Conservation (phyloP, 2,797 vertebrate genomes). For the Chaenodraco wilsoni region DNA sequence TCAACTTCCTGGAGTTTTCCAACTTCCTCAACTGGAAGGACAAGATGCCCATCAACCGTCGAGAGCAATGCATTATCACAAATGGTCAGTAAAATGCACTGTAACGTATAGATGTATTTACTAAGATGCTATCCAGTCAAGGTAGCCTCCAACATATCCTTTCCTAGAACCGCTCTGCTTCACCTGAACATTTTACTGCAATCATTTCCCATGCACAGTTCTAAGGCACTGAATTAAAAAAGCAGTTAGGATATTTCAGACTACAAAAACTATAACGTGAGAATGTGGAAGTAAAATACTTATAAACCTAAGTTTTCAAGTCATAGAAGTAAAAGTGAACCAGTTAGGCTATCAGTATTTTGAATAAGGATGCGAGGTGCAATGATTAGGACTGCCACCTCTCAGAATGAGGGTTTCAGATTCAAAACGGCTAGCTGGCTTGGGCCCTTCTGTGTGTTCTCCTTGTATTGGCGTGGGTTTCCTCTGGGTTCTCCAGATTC, state of each 20-base stretch:
- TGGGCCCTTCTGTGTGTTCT: too few relatives aligned
- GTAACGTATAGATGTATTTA: background rate
- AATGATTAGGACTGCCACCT: too few relatives aligned
- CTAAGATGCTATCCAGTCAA: background rate
- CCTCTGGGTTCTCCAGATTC: too few relatives aligned
- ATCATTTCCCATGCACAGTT: background rate
- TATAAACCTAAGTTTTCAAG: too few relatives aligned
- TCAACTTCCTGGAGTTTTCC: conserved; percentile 89
- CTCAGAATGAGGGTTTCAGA: too few relatives aligned
- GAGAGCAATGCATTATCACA: conserved; percentile 81
- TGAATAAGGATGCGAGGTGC: background rate
- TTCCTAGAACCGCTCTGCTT: too few relatives aligned
- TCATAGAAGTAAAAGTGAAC: background rate
- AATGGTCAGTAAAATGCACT: conserved; percentile 66
- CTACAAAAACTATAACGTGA: background rate
- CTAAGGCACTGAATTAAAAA: background rate
- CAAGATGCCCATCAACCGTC: conserved; percentile 79
- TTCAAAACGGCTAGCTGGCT: too few relatives aligned
- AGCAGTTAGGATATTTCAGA: background rate
- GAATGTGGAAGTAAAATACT: background rate
- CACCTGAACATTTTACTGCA: too few relatives aligned
- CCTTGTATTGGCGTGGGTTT: too few relatives aligned
- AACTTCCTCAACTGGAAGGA: conserved; percentile 95
- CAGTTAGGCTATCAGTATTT: background rate
- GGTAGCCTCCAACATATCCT: too few relatives aligned